A percentile compares a stretch with the other conserved stretches of the same genome.
Conservation (phyloP, 2,797 vertebrate species). For the Betta splendens region DNA sequence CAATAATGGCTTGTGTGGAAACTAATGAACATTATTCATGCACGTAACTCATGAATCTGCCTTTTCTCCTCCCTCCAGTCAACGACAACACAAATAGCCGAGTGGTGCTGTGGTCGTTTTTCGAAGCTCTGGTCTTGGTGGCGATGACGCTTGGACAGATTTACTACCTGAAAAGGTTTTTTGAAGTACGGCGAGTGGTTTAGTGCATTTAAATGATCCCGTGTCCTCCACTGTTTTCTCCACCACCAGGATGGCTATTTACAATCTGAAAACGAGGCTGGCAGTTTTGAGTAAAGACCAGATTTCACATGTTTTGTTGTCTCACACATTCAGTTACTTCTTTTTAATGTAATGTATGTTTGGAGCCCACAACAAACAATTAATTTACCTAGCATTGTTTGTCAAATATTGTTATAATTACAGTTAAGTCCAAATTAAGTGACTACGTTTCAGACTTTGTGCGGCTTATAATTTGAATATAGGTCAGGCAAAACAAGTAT, state of each 20-base stretch:
- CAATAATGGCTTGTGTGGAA: fast-evolving
- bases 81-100: conserved; percentile 99
- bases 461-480: conserved; percentile 30
- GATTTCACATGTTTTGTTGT: conserved; percentile 57
- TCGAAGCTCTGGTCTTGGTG: conserved; percentile 97
- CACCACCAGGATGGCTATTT: conserved; percentile 67
- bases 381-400: conserved; percentile 19
- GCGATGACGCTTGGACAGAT: conserved; percentile 99
- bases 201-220: conserved; percentile 72
- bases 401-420: conserved; percentile 35
- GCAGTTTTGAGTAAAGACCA: conserved; percentile 63
- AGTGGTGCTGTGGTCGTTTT: conserved; percentile 99
- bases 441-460: conserved; percentile 38
- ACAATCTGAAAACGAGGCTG: conserved; percentile 67
- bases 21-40: background rate
- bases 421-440: conserved; percentile 22
- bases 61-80: conserved; percentile 77
- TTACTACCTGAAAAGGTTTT: conserved; percentile 99
- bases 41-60: background rate
- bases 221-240: conserved; percentile 62
- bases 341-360: conserved; percentile 49
- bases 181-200: conserved; percentile 98
- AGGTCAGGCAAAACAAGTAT: conserved; percentile 13
- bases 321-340: conserved; percentile 47
- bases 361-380: conserved; percentile 46